Base-by-base conservation (phyloP, 2,113 vertebrate species). In the Taxidea taxus region DNA sequence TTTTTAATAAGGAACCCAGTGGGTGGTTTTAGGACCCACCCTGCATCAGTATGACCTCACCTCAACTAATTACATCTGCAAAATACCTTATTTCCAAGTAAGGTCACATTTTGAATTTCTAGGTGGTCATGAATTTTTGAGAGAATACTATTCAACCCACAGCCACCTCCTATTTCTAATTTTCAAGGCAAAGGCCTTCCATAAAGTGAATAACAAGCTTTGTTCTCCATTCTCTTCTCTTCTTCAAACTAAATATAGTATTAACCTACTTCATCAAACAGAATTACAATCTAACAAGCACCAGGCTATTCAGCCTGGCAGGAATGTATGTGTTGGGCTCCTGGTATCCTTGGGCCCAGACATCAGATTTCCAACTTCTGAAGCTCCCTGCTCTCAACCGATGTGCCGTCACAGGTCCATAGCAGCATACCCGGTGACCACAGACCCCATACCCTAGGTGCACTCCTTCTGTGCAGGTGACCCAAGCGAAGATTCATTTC, bases 181-280 rank as follows among this genome's bases (percentile, higher is more conserved):
- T 92, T 90, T 49, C 18, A 60, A 83, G 49, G 42, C 20, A 88
- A 87, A 80, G 31, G 60, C 90, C 58, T 90, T 90, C 7, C 47
- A 42, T 6, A 34, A 58, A 68, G 18, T 54, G n/a, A 89, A 74
- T 34, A 94, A 23, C 25, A 88, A n/a, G 12, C 21, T 91, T 37
- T 86, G 6, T 39, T 78, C 21, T 64, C 34, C 25, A 4, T 80
- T 88, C 29, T 90, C 7, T 70, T 94, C 56, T 90, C 10, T 70
- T 94, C 56, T 39, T 85, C 58, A 83, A 56, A 37, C 12, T 82
- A 82, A 77, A 29, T 66, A 3, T 78, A n/a, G 6, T 77, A 15
- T 64, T 70, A 84, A 78, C 13, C 7, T 72, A 44, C 12, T 44
- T 78, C 14, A 77, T 70, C 25, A 89, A 42, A 39, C 34, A 87